Conservation (phyloP, 2,888 invertebrate species). For the Napeogenes inachia region DNA sequence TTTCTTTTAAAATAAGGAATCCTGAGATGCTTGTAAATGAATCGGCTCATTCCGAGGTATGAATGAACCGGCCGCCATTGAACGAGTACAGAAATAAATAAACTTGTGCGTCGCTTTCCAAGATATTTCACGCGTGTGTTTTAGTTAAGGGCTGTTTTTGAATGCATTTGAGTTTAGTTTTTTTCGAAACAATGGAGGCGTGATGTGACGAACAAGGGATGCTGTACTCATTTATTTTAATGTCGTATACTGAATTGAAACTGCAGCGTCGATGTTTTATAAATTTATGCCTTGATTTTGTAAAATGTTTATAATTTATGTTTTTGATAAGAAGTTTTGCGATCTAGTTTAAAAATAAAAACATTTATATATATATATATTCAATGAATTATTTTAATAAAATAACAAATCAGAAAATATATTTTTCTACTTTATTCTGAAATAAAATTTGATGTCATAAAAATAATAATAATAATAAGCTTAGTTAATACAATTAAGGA, state of each 20-base stretch:
- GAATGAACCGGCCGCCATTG: conserved; percentile 19
- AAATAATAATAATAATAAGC: too few species aligned
- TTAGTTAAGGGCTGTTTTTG: conserved; percentile 5
- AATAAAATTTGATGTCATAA: too few species aligned
- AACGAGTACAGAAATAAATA: conserved; percentile 23
- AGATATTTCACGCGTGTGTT: conserved; percentile 21
- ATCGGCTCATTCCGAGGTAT: conserved; percentile 36
- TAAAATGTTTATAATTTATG: too few species aligned
- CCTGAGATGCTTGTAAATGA: conserved; percentile 46
- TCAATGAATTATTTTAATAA: too few species aligned
- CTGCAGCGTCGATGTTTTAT: too few species aligned
- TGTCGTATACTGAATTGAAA: conserved; percentile 6
- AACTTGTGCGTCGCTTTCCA: conserved; percentile 23
- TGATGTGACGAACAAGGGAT: conserved; percentile 11
- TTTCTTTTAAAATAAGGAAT: conserved; percentile 49
- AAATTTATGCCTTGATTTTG: too few species aligned
- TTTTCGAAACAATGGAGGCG: conserved; percentile 14
- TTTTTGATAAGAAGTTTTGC: too few species aligned
- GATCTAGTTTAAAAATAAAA: too few species aligned
- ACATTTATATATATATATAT: too few species aligned
- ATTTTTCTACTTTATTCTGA: too few species aligned
- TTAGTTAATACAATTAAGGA: too few species aligned
- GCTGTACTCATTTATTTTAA: conserved; percentile 15
- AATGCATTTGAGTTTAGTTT: conserved; percentile 14
- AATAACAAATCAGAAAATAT: too few species aligned